phyloP scores from a whole-genome alignment of 1,140 invertebrate species.

The Calliphora vicina region DNA sequence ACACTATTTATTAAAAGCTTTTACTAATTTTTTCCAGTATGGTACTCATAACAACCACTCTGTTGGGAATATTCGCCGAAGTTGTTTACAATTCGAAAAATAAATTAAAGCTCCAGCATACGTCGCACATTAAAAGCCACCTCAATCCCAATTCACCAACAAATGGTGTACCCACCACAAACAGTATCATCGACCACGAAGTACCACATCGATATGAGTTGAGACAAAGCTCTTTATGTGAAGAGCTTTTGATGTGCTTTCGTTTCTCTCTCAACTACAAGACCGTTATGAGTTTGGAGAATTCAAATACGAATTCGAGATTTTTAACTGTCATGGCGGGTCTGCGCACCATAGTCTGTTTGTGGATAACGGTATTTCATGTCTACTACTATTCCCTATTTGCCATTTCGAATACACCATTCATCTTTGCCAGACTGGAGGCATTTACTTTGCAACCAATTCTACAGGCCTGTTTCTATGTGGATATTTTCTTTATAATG shows the following conservation, averaged over 20 bases:
- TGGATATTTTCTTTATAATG: conserved; percentile 45
- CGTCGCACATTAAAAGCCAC: neutral
- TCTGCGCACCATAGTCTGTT: conserved; percentile 40
- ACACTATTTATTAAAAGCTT: conserved; percentile 2
- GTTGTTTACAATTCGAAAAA: conserved; percentile 29
- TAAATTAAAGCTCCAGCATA: conserved; percentile 27
- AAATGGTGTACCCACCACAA: neutral
- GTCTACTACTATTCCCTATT: conserved; percentile 45
- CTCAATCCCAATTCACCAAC: neutral
- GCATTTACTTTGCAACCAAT: conserved; percentile 39
- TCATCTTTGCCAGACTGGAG: conserved; percentile 43
- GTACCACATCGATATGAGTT: neutral
- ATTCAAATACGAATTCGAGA: conserved; percentile 7
- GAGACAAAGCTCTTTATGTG: conserved; percentile 22
- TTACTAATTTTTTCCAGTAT: neutral
- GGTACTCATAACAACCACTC: neutral
- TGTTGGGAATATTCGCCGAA: conserved; percentile 28
- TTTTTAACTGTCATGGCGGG: conserved; percentile 41
- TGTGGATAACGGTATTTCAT: conserved; percentile 44
- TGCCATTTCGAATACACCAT: conserved; percentile 39
- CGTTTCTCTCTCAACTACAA: conserved; percentile 36
- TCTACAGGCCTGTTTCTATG: conserved; percentile 42
- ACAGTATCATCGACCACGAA: neutral
- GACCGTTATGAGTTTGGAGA: conserved; percentile 24
- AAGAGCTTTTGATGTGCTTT: conserved; percentile 42